A percentile compares a stretch with the other conserved stretches of the same genome.
phyloP scores from a whole-genome alignment of 2,888 invertebrate genomes.

The Aelia acuminata region DNA sequence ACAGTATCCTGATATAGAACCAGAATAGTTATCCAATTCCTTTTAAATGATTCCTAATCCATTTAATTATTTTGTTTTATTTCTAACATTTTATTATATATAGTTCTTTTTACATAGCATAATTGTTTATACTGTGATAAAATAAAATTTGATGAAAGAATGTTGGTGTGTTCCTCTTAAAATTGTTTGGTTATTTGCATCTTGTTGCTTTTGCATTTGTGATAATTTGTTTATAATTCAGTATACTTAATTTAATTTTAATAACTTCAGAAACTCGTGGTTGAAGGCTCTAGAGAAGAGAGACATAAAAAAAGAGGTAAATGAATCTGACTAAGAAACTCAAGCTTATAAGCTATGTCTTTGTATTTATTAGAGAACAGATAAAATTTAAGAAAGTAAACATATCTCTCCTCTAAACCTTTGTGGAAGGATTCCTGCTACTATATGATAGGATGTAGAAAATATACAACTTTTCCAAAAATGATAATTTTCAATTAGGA shows the following conservation, averaged over 20 bases:
- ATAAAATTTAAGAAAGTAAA: neutral
- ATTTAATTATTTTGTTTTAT: slow-evolving; percentile 31
- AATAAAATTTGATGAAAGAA: neutral
- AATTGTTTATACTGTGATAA: neutral
- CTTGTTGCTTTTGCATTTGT: neutral
- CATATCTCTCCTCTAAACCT: neutral
- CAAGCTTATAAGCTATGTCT: neutral
- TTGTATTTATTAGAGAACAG: neutral
- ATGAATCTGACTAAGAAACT: neutral
- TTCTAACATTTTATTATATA: slow-evolving; percentile 32
- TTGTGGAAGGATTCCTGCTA: neutral
- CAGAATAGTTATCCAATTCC: slow-evolving; percentile 49
- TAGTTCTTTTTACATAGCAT: slow-evolving; percentile 7
- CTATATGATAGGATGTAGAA: neutral
- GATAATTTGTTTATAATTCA: neutral
- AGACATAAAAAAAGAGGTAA: neutral
- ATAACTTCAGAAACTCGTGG: neutral
- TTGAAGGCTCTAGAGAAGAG: neutral
- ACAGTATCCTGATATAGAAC: slow-evolving; percentile 54
- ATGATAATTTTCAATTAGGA: no score
- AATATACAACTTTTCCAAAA: neutral
- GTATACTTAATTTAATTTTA: neutral
- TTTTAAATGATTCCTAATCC: slow-evolving; percentile 29
- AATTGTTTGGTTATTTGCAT: neutral
- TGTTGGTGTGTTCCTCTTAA: slow-evolving; percentile 40